A percentile compares a stretch with the other conserved stretches of the same genome.
Conservation (phyloP, 1,140 invertebrate species). For the Bradysia coprophila region DNA sequence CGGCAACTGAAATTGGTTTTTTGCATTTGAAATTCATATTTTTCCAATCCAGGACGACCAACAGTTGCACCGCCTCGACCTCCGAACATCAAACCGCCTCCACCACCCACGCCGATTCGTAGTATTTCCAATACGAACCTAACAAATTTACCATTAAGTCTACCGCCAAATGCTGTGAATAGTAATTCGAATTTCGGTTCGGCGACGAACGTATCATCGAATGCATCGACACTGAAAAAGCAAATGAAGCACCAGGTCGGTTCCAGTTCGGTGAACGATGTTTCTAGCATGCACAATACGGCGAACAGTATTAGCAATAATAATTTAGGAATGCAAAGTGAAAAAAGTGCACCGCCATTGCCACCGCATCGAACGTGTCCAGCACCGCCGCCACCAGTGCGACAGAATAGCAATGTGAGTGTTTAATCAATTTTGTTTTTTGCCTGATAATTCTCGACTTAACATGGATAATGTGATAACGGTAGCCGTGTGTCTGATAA, state of each 20-base stretch:
- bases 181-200: constrained; percentile 2
- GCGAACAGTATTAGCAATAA: background rate
- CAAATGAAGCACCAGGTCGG: constrained; percentile 11
- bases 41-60: constrained; percentile 9
- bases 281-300: background rate
- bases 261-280: constrained; percentile 2
- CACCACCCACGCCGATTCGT: constrained; percentile 20
- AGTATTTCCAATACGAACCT: constrained; percentile 22
- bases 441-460: background rate
- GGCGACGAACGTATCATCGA: background rate
- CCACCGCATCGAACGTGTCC: constrained; percentile 21
- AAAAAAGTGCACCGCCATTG: constrained; percentile 11
- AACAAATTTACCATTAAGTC: constrained; percentile 9
- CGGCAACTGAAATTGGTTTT: background rate
- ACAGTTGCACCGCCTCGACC: constrained; percentile 14
- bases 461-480: too few species aligned
- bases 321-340: background rate
- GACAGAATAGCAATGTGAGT: constrained; percentile 12
- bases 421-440: background rate
- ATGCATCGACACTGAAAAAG: constrained; percentile 12
- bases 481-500: too few species aligned
- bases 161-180: constrained; percentile 6
- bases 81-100: constrained; percentile 21
- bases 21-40: too few species aligned
- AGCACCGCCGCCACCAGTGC: constrained; percentile 19